phyloP scores from a whole-genome alignment of 1,140 invertebrate species.

The Lordiphosa collinella region DNA sequence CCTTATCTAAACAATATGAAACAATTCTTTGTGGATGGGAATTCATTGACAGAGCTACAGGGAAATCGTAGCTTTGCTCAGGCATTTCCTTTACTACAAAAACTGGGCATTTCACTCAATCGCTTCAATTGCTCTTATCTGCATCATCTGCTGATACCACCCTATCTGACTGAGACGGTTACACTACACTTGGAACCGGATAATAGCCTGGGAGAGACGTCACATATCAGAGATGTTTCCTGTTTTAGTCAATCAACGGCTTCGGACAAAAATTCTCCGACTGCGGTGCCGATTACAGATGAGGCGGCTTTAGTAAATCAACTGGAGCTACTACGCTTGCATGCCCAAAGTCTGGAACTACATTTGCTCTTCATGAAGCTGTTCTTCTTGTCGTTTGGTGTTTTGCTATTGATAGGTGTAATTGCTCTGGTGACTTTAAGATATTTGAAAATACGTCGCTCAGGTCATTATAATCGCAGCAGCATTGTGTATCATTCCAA shows the following conservation, averaged over 20 bases:
- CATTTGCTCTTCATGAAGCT: constrained; percentile 57
- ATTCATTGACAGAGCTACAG: constrained; percentile 57
- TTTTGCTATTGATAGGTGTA: constrained; percentile 16
- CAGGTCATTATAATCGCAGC: constrained; percentile 50
- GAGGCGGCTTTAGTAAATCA: constrained; percentile 36
- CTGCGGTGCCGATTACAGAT: constrained; percentile 12
- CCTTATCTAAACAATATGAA: constrained; percentile 66
- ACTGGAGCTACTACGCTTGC: constrained; percentile 39
- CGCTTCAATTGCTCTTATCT: constrained; percentile 75
- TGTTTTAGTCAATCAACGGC: constrained; percentile 42
- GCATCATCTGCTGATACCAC: constrained; percentile 59
- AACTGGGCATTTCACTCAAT: constrained; percentile 65
- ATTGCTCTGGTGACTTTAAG: constrained; percentile 19
- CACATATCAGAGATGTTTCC: constrained; percentile 70
- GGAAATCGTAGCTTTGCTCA: constrained; percentile 56
- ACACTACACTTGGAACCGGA: constrained; percentile 67
- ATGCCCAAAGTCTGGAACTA: constrained; percentile 48
- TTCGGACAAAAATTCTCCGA: neutral
- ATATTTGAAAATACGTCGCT: constrained; percentile 39
- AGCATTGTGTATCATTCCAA: constrained; percentile 71
- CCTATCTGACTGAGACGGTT: constrained; percentile 45
- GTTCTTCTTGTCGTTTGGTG: constrained; percentile 32
- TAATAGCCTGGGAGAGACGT: constrained; percentile 43
- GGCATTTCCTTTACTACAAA: constrained; percentile 59
- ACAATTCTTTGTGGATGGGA: constrained; percentile 69